Evolutionary conservation across 1,140 invertebrate genomes (phyloP).

Genomic region (Sycophila sp.): DNA sequence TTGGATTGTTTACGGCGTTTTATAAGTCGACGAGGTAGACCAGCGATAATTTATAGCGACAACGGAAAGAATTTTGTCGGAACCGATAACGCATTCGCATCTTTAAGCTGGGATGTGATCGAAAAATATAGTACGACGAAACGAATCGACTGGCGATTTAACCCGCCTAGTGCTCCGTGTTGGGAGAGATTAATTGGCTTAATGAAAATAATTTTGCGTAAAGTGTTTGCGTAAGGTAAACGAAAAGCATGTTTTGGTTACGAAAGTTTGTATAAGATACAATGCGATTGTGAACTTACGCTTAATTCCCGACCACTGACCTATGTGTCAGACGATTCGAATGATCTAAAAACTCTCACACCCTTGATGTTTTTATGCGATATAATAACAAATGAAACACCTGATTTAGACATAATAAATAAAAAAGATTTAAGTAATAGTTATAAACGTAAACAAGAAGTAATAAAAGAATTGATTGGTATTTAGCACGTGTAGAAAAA

Average conservation of each 20-base stretch:
- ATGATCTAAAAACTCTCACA: too few species aligned
- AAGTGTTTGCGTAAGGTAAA: too few species aligned
- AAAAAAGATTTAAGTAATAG: too few species aligned
- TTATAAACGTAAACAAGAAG: conserved; percentile 36
- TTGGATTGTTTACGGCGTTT: conserved; percentile 38
- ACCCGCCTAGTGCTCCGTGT: conserved; percentile 5
- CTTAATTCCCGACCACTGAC: too few species aligned
- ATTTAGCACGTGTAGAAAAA: neutral
- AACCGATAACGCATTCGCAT: conserved; percentile 42
- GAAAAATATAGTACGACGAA: neutral
- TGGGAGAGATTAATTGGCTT: conserved; percentile 40
- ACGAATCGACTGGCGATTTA: conserved; percentile 14
- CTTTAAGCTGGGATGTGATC: conserved; percentile 49
- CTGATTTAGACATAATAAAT: too few species aligned
- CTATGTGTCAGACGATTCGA: too few species aligned
- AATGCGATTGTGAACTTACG: conserved; percentile 38
- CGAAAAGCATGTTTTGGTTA: conserved; percentile 44
- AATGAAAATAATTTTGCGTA: conserved; percentile 46
- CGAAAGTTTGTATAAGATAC: conserved; percentile 49
- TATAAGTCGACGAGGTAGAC: conserved; percentile 47
- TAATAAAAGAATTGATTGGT: conserved; percentile 32
- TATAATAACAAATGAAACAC: too few species aligned
- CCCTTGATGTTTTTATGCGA: too few species aligned
- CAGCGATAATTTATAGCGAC: conserved; percentile 55
- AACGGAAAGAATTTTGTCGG: conserved; percentile 59